phyloP scores from a whole-genome alignment of 37 sponge, comb jelly and placozoan species.

The Axinella damicornis region DNA sequence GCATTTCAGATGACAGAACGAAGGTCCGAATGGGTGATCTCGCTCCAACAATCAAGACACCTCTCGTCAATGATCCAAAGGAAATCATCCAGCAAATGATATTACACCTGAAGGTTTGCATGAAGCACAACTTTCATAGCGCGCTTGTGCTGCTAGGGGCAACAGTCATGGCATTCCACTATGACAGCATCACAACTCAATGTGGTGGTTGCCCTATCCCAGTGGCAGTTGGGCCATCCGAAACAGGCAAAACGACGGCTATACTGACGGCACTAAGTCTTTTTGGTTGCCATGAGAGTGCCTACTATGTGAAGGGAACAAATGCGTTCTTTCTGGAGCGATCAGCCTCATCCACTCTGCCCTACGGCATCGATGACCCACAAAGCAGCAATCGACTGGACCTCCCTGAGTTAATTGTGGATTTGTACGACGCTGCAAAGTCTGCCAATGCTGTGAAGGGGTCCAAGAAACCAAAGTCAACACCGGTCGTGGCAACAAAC shows the following conservation, averaged over 20 bases:
- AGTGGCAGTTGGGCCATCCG: slow-evolving; percentile 10
- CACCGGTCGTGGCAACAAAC: background rate
- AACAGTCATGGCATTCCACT: slow-evolving; percentile 2
- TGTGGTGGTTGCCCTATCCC: slow-evolving; percentile 22
- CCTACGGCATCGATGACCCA: slow-evolving; percentile 22
- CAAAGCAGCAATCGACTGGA: background rate
- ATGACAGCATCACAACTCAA: too few relatives aligned
- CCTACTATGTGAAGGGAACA: slow-evolving; percentile 1
- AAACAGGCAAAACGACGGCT: slow-evolving; percentile 29
- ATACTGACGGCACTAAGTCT: background rate
- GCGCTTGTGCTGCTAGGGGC: slow-evolving; percentile 3
- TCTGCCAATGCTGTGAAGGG: background rate
- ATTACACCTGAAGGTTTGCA: background rate
- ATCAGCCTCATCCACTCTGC: too few relatives aligned
- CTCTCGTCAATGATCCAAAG: too few relatives aligned
- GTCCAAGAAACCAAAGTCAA: background rate
- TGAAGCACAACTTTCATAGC: background rate
- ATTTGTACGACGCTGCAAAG: background rate
- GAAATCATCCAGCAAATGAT: too few relatives aligned
- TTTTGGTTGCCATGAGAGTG: background rate
- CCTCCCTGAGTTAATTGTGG: background rate
- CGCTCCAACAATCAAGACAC: too few relatives aligned
- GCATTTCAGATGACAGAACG: background rate
- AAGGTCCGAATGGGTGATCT: too few relatives aligned
- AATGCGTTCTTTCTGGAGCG: slow-evolving; percentile 16